These are phyloP conservation scores for Trichosurus vulpecula DNA, from an alignment of 2,797 vertebrate genomes.

Conservation along the genomic window DNA sequence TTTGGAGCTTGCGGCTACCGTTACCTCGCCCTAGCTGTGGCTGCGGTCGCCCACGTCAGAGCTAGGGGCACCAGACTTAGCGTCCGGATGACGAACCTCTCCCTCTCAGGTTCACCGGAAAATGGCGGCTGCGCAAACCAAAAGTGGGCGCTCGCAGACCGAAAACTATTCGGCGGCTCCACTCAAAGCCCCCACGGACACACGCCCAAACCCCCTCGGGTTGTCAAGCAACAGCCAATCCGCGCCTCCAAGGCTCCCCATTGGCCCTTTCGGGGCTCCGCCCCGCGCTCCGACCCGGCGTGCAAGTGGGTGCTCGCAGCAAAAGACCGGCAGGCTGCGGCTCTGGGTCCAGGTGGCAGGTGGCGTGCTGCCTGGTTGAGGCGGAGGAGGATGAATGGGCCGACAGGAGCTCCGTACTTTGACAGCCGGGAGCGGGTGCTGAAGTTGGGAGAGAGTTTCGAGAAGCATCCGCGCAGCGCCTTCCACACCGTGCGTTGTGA, in stretches of 20 bases:
- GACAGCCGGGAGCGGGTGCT: conserved; percentile 93
- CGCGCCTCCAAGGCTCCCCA: background rate
- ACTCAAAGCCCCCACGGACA: background rate
- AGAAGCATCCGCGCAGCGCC: conserved; percentile 94
- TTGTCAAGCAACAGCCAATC: conserved; percentile 64
- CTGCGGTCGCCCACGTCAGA: background rate
- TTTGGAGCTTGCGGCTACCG: background rate
- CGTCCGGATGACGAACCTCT: background rate
- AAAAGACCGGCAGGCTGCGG: background rate
- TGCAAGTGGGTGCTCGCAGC: background rate
- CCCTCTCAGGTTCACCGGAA: background rate
- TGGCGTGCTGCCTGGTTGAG: fast-evolving
- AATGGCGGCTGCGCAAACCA: background rate
- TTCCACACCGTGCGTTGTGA: conserved; percentile 98
- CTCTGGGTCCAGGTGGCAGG: conserved; percentile 27
- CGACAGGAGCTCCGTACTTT: conserved; percentile 86
- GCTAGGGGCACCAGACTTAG: background rate
- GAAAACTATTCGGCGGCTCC: background rate
- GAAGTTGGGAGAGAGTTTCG: conserved; percentile 94
- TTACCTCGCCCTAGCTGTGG: background rate
- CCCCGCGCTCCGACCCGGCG: background rate
- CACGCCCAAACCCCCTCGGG: background rate
- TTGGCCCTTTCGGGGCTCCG: background rate
- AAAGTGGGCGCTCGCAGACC: background rate
- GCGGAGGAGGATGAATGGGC: conserved; percentile 89